Evolutionary conservation across 2,113 vertebrate species (phyloP), one percentile per base, ranked within the genome.

Genomic region (Leptocoma aspasia): DNA sequence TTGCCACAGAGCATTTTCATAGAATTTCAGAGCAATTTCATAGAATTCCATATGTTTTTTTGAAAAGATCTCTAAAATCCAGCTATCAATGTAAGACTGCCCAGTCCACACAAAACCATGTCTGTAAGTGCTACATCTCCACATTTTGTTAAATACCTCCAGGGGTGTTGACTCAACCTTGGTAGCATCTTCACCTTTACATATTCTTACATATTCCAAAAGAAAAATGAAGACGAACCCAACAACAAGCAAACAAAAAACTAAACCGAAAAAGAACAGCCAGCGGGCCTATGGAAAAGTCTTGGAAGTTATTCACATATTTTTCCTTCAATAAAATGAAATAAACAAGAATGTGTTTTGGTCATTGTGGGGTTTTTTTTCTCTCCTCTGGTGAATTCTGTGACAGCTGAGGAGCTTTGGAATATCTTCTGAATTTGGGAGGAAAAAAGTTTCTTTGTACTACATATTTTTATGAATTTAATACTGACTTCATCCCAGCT

Each of bases 341-440:
- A 69, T 63, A 39, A 39, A 39, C 7, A 6, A 53, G 9, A 41
- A 13, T 15, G 8, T 2, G 9, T 76, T 50, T 70, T 64, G 24
- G 4, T 24, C 47, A 2, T 28, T n/a, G 10, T 0, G 2, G 2
- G 1, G 0, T 23, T 52, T 37, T 39, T 50, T 57, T 64, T 6
- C 9, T 22, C 5, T 18, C 7, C 4, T 30, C 13, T 63, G 21
- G 6, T 59, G 30, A 21, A 20, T 85, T 82, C 60, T 75, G 19
- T 63, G 33, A 35, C 75, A 64, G n/a, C 23, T 47, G 30, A 61
- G 37, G 27, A 64, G 13, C 35, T 79, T 64, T 64, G 42, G 33
- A 70, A 47, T 70, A 23, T 30, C 50, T 70, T 82, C 30, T 64
- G 37, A 68, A 49, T 69, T 80, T 39, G 27, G 13, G 30, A 49